Percentiles rank a stretch among this genome's conserved stretches.
Evolutionary conservation across 2,797 vertebrate genomes (phyloP).

Genomic region (Scarus forsteni): DNA sequence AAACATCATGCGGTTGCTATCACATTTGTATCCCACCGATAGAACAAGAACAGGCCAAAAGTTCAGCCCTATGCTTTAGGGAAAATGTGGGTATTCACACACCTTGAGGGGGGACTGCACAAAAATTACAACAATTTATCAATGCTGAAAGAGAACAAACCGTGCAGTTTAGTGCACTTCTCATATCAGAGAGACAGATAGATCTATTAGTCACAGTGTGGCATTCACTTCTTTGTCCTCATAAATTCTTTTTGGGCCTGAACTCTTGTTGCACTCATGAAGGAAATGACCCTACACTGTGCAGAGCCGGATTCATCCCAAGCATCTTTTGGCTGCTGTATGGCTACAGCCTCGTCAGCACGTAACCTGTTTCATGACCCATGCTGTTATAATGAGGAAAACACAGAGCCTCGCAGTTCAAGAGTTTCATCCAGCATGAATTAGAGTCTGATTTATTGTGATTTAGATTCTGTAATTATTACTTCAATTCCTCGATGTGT

Average conservation of each 20-base stretch:
- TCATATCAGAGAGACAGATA: background rate
- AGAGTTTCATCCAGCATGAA: constrained; percentile 1
- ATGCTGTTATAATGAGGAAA: constrained; percentile 53
- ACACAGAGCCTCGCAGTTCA: constrained; percentile 2
- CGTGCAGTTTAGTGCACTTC: background rate
- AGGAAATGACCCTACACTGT: constrained; percentile 34
- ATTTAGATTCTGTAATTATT: constrained; percentile 23
- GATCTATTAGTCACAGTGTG: background rate
- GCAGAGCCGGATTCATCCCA: constrained; percentile 24
- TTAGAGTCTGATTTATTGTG: constrained; percentile 15
- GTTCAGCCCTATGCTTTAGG: background rate
- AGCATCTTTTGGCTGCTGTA: constrained; percentile 10
- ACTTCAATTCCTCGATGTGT: background rate
- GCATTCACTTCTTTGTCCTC: background rate
- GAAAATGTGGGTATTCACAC: background rate
- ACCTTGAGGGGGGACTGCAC: background rate
- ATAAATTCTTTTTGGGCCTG: constrained; percentile 1
- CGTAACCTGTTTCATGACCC: constrained; percentile 55
- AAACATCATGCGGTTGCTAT: background rate
- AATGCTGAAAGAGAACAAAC: background rate
- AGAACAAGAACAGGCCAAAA: background rate
- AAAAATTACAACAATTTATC: background rate
- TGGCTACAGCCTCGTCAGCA: background rate
- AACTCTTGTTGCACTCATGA: constrained; percentile 28
- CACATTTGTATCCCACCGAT: background rate